phyloP scores from a whole-genome alignment of 1,140 invertebrate species.

The Hyles vespertilio region DNA sequence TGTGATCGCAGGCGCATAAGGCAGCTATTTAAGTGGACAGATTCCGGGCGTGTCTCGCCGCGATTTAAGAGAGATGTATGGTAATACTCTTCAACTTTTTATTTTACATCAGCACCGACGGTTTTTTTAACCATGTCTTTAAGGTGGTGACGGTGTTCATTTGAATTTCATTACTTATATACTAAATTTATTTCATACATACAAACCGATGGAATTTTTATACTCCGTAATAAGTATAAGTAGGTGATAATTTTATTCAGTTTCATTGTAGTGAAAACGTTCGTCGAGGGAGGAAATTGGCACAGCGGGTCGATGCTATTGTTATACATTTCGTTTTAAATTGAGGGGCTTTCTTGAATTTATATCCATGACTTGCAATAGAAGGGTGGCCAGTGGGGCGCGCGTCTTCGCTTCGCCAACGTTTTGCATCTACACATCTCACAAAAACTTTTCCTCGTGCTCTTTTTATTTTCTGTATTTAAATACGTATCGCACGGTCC shows the following conservation, averaged over 20 bases:
- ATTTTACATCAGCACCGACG: no score
- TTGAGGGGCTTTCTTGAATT: slow-evolving; percentile 71
- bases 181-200: neutral
- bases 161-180: no score
- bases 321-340: slow-evolving; percentile 72
- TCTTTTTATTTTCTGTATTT: slow-evolving; percentile 26
- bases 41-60: slow-evolving; percentile 36
- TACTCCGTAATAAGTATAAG: slow-evolving; percentile 9
- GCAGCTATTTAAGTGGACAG: slow-evolving; percentile 39
- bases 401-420: slow-evolving; percentile 28
- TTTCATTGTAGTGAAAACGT: slow-evolving; percentile 43
- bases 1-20: slow-evolving; percentile 34
- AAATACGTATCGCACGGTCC: slow-evolving; percentile 20
- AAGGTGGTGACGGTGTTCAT: no score
- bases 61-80: slow-evolving; percentile 22
- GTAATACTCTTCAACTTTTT: slow-evolving; percentile 12
- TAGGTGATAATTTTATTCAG: slow-evolving; percentile 52
- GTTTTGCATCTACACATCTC: slow-evolving; percentile 33
- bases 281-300: slow-evolving; percentile 66
- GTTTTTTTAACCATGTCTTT: no score
- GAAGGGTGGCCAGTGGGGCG: slow-evolving; percentile 29
- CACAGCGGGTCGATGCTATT: slow-evolving; percentile 60
- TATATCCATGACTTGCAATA: slow-evolving; percentile 68
- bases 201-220: neutral
- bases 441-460: slow-evolving; percentile 16